Percentiles rank a stretch among this genome's conserved stretches.
Conservation (phyloP, 1,140 invertebrate species). For the Atta cephalotes region DNA sequence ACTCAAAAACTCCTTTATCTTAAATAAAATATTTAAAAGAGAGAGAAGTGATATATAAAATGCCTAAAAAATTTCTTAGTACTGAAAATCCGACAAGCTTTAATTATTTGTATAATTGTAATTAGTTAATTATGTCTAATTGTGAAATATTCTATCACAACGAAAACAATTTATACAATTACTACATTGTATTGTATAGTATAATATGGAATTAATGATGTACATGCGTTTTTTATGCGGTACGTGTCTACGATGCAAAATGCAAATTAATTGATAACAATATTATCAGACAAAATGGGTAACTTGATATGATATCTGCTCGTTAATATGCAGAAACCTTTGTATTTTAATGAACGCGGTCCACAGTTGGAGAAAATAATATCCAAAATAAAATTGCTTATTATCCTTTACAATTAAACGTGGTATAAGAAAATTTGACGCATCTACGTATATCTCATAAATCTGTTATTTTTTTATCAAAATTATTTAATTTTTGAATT, state of each 20-base stretch:
- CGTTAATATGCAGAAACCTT: constrained; percentile 60
- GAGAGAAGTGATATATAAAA: not conserved
- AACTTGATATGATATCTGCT: constrained; percentile 60
- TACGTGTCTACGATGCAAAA: constrained; percentile 25
- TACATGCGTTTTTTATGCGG: constrained; percentile 19
- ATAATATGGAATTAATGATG: constrained; percentile 40
- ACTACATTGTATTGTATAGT: not conserved
- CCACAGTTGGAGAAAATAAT: constrained; percentile 20
- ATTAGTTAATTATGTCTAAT: not conserved
- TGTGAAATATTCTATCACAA: not conserved
- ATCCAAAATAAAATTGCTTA: constrained; percentile 51
- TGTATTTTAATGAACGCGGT: constrained; percentile 59
- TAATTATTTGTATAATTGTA: constrained; percentile 5
- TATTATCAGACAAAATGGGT: constrained; percentile 60
- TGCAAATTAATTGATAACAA: constrained; percentile 54
- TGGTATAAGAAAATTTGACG: constrained; percentile 9
- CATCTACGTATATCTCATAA: not conserved
- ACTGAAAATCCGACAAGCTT: not conserved
- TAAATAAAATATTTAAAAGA: not conserved
- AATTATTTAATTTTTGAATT: not conserved
- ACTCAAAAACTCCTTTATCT: not conserved
- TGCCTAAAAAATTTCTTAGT: not conserved
- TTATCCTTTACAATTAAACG: constrained; percentile 51
- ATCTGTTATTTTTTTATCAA: not conserved
- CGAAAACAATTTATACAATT: not conserved